Base-by-base conservation (phyloP, 2,797 vertebrate genomes). In the Distichodus sexfasciatus region DNA sequence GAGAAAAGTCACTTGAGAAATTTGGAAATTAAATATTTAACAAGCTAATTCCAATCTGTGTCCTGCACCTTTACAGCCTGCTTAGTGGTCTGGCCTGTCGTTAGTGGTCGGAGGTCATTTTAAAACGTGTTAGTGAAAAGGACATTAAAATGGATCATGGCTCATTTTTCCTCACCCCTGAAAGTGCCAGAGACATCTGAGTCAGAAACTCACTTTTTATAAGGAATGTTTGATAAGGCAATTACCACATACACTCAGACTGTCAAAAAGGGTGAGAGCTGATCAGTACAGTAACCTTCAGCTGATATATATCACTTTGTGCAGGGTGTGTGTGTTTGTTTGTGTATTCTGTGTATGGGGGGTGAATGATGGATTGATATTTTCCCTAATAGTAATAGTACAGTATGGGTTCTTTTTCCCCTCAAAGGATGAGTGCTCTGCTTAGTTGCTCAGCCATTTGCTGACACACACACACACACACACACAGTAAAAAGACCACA, bases 1-100 rank as follows among this genome's bases (percentile, higher is more conserved):
- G 79, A 81, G 64, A 83, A 87, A 85, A 82, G 72, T 83, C 79
- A 75, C 74, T 72, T 55, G 74, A 84, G 76, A 77, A 84, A 79
- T 80, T 82, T 73, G 15, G 75, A 84, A 86, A 84, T 89, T 85
- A 86, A 77, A 87, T 85, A 85, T 86, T 83, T 84, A 88, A 82
- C 70, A 54, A 87, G 80, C 79, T 87, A 86, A 89, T 79, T 73
- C 74, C 72, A 87, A 87, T 89, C 85, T 82, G 54, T 71, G 79
- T 79, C 81, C 74, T 73, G 76, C 87, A 87, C 82, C 84, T 87
- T 87, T 76, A 76, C 64, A 62, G 66, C 67, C 67, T 67, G 78
- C 71, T 72, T 67, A 66, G 74, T 48, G 71, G 66, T 72, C 61
- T 41, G 53, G 69, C 74, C 72, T 55, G 76, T 64, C 71, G 44